These are phyloP conservation scores for Callitettix versicolor DNA, from an alignment of 1,140 invertebrate species.

Conservation along the genomic window DNA sequence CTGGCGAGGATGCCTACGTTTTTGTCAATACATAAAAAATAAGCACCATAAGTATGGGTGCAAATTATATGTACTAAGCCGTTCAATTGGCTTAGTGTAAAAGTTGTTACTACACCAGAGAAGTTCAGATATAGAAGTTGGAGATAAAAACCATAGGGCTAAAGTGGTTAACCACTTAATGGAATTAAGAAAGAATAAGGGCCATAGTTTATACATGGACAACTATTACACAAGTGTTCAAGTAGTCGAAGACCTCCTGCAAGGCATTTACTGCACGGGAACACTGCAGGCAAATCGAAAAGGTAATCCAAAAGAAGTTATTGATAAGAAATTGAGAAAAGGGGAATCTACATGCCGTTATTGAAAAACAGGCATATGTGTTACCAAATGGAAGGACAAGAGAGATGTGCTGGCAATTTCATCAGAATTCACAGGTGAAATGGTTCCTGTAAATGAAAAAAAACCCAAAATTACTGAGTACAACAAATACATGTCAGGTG, in stretches of 20 bases:
- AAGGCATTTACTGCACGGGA: slow-evolving; percentile 36
- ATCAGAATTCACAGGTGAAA: too few relatives aligned
- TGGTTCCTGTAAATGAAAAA: too few relatives aligned
- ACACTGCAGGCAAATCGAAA: slow-evolving; percentile 27
- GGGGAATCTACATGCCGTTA: slow-evolving; percentile 28
- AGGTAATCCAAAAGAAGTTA: slow-evolving; percentile 30
- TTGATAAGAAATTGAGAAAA: slow-evolving; percentile 31
- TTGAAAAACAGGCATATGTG: slow-evolving; percentile 30
- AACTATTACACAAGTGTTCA: too few relatives aligned
- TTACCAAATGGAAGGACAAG: too few relatives aligned
- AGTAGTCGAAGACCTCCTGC: slow-evolving; percentile 26
- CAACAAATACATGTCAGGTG: too few relatives aligned
- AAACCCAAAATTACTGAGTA: too few relatives aligned
- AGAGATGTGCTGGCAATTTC: too few relatives aligned
- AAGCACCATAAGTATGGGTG: slow-evolving; percentile 22
- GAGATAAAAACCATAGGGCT: slow-evolving; percentile 7
- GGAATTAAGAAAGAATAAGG: neutral
- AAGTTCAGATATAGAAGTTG: slow-evolving; percentile 9
- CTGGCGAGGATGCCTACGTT: slow-evolving; percentile 21
- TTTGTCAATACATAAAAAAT: slow-evolving; percentile 25
- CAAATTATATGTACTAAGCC: slow-evolving; percentile 22
- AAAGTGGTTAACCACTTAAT: slow-evolving; percentile 10
- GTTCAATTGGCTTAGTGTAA: slow-evolving; percentile 11
- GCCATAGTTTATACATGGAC: neutral
- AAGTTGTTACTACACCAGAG: neutral